These are phyloP conservation scores for Pteromalus puparum DNA, from an alignment of 1,140 invertebrate genomes.

Conservation along the genomic window DNA sequence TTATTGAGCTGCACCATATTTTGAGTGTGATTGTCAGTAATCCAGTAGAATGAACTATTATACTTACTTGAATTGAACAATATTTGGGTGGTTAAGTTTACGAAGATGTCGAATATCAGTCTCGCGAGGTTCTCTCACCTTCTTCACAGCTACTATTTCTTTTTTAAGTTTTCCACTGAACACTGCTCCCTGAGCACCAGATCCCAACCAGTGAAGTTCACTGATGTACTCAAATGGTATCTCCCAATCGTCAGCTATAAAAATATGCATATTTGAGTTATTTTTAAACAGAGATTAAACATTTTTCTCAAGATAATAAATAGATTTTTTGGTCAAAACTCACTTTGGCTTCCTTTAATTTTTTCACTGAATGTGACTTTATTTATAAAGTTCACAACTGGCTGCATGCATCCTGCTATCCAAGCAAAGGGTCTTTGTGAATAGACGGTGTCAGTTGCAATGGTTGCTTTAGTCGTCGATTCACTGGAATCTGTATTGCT, in stretches of 20 bases:
- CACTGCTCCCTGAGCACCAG: conserved; percentile 97
- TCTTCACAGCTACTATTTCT: conserved; percentile 96
- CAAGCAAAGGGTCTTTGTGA: conserved; percentile 84
- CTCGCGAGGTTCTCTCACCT: conserved; percentile 94
- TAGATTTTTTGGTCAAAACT: conserved; percentile 40
- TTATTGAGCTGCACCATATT: conserved; percentile 6
- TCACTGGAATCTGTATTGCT: conserved; percentile 66
- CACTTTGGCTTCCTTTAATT: conserved; percentile 78
- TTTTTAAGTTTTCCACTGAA: conserved; percentile 91
- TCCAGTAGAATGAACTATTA: neutral
- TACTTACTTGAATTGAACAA: conserved; percentile 93
- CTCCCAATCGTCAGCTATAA: conserved; percentile 89
- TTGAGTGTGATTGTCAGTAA: neutral
- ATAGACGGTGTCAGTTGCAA: conserved; percentile 68
- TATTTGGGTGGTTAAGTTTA: conserved; percentile 97
- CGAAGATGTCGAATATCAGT: conserved; percentile 95
- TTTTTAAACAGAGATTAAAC: neutral
- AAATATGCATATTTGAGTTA: conserved; percentile 31
- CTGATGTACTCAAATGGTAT: conserved; percentile 95
- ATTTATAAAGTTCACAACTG: conserved; percentile 86
- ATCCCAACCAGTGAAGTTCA: conserved; percentile 94
- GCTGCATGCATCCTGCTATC: conserved; percentile 91
- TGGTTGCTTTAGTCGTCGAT: conserved; percentile 65
- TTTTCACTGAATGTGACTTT: conserved; percentile 83
- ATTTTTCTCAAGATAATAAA: neutral